Percentiles rank a stretch among this genome's conserved stretches.
Evolutionary conservation across 2,888 invertebrate species (phyloP).

Genomic region (Agrilus mali): DNA sequence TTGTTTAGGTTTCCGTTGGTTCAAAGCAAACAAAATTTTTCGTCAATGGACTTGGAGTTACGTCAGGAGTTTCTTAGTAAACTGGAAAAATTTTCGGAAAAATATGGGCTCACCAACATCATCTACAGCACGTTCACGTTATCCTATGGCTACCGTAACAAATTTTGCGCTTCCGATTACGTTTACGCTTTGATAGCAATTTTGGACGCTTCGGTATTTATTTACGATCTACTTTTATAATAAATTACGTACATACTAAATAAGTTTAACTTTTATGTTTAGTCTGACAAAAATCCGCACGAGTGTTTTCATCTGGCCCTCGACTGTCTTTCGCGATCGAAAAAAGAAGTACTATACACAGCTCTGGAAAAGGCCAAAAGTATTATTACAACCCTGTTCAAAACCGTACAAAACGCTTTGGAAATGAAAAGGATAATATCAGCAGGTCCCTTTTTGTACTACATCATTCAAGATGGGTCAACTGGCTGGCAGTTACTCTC

Average conservation of each 20-base stretch:
- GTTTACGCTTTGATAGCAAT: slow-evolving; percentile 70
- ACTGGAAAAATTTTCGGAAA: slow-evolving; percentile 51
- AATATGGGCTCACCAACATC: slow-evolving; percentile 57
- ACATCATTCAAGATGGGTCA: slow-evolving; percentile 62
- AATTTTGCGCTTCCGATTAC: slow-evolving; percentile 70
- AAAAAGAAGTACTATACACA: slow-evolving; percentile 44
- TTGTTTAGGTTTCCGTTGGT: slow-evolving; percentile 58
- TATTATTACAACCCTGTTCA: slow-evolving; percentile 54
- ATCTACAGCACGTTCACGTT: slow-evolving; percentile 68
- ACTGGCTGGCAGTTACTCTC: slow-evolving; percentile 43
- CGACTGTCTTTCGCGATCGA: slow-evolving; percentile 51
- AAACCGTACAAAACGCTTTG: slow-evolving; percentile 66
- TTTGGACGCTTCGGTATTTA: slow-evolving; percentile 55
- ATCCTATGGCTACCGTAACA: slow-evolving; percentile 68
- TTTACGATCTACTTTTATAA: slow-evolving; percentile 1
- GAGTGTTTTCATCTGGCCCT: slow-evolving; percentile 60
- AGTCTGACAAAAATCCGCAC: slow-evolving; percentile 47
- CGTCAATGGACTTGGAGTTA: slow-evolving; percentile 77
- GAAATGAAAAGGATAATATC: slow-evolving; percentile 70
- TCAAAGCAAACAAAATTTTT: slow-evolving; percentile 75
- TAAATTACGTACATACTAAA: neutral
- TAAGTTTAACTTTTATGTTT: neutral
- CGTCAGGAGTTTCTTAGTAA: slow-evolving; percentile 62
- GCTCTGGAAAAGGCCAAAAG: slow-evolving; percentile 61
- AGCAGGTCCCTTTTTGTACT: slow-evolving; percentile 82